Evolutionary conservation across 2,888 invertebrate species (phyloP).

Genomic region (Pristionchus mayeri): DNA sequence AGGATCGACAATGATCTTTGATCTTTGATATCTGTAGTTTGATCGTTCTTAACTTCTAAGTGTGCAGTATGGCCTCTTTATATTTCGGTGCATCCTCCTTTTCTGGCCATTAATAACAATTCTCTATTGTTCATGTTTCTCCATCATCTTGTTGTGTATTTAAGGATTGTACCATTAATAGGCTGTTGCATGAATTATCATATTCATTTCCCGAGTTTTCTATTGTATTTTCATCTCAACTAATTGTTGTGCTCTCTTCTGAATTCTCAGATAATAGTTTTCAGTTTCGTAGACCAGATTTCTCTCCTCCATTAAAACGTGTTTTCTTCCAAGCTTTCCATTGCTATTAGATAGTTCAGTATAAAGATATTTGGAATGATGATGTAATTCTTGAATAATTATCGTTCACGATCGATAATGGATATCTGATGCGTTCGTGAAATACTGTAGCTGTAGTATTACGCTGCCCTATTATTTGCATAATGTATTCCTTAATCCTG

Average conservation of each 20-base stretch:
- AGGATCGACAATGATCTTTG: conserved; percentile 47
- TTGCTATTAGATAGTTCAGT: neutral
- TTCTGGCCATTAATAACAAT: neutral
- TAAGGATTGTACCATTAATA: neutral
- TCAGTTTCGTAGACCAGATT: neutral
- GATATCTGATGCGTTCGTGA: neutral
- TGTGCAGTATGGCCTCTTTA: neutral
- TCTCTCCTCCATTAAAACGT: neutral
- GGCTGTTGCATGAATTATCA: neutral
- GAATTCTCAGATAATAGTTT: neutral
- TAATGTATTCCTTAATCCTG: too few species aligned
- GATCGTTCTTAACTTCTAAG: neutral
- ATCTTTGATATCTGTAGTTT: neutral
- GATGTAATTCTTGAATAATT: neutral
- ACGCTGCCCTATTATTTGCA: too few species aligned
- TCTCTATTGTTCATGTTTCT: neutral
- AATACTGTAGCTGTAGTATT: too few species aligned
- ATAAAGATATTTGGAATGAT: too few species aligned
- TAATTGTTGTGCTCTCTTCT: neutral
- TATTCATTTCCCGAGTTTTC: neutral
- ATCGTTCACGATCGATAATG: conserved; percentile 3
- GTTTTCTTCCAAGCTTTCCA: neutral
- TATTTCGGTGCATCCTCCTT: neutral
- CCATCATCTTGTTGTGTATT: neutral
- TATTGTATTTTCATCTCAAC: neutral